These are phyloP conservation scores for Malthinus seriepunctatus DNA, from an alignment of 2,888 invertebrate species.

Conservation along the genomic window DNA sequence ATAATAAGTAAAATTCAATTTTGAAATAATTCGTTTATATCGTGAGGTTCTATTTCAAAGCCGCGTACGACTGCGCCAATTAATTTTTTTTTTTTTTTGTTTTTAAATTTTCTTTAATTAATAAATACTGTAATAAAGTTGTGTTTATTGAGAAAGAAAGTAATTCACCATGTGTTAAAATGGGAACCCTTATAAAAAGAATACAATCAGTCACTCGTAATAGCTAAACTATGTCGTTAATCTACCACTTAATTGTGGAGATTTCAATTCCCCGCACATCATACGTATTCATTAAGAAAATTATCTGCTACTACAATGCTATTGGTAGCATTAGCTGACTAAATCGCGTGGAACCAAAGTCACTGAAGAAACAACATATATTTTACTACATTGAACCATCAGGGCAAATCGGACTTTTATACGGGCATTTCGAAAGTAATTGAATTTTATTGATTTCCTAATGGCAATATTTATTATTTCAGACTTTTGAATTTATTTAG, in stretches of 20 bases:
- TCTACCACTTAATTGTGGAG: conserved; percentile 42
- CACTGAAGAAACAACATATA: conserved; percentile 37
- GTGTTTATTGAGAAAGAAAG: not conserved
- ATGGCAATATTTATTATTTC: conserved; percentile 23
- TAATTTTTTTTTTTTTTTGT: too few species aligned
- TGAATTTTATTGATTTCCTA: conserved; percentile 30
- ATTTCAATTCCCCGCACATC: conserved; percentile 42
- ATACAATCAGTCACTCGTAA: conserved; percentile 38
- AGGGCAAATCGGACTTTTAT: conserved; percentile 26
- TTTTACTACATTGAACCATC: conserved; percentile 32
- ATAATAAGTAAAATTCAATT: not conserved
- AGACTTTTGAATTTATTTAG: conserved; percentile 10
- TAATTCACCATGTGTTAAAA: conserved; percentile 2
- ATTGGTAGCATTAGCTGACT: conserved; percentile 36
- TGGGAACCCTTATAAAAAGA: conserved; percentile 16
- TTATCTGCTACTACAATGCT: conserved; percentile 37
- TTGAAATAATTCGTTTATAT: too few species aligned
- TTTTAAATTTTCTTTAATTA: too few species aligned
- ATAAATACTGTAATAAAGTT: too few species aligned
- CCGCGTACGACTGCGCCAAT: too few species aligned
- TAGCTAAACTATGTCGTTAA: conserved; percentile 37
- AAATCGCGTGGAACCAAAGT: conserved; percentile 42
- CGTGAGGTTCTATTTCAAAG: too few species aligned
- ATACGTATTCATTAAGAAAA: conserved; percentile 43
- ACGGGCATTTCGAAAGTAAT: conserved; percentile 29